Evolutionary conservation across 2,888 invertebrate species (phyloP), one percentile per base, ranked within the genome.

Genomic region (Actias luna): DNA sequence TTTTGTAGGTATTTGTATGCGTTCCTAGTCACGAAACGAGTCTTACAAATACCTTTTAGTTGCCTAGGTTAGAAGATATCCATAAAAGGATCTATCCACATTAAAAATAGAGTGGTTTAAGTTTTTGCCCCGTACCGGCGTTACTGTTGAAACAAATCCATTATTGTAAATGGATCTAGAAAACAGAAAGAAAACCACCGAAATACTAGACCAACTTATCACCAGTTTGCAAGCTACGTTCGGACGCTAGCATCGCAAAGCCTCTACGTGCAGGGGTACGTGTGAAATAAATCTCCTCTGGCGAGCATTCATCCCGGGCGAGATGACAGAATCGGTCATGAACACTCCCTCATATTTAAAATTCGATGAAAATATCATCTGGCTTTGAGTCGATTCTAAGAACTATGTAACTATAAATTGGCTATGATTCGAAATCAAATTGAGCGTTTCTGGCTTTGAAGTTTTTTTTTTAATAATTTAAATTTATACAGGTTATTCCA

Each of bases 291-390:
- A 82, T 83, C 83, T 78, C 73, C 68, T 76, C 67, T 71, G 65
- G 69, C 61, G 64, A 67, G 62, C 71, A 69, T 73, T 81, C 78
- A 79, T 77, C 76, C 78, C 67, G 66, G 35, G 31, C 64, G 63
- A 67, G 68, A 71, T 77, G 83, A 83, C 82, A 83, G 82, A 84
- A 84, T 83, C 82, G 72, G 69, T 59, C 60, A 66, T 61, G 74
- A 70, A 72, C 83, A 83, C 80, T 82, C 79, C 66, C 78, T 79
- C 73, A 73, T 72, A 75, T 73, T 73, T 68, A 69, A 76, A 71
- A 71, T 69, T 67, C 65, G 62, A 69, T 68, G 61, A 55, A 66
- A 46, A 35, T 59, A 36, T 46, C n/a, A 22, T 58, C 50, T n/a
- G 50, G 27, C 39, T 55, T 62, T 62, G 22, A 18, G 12, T 27